These are phyloP conservation scores for Euschistus heros DNA, from an alignment of 1,140 invertebrate species.

Conservation along the genomic window DNA sequence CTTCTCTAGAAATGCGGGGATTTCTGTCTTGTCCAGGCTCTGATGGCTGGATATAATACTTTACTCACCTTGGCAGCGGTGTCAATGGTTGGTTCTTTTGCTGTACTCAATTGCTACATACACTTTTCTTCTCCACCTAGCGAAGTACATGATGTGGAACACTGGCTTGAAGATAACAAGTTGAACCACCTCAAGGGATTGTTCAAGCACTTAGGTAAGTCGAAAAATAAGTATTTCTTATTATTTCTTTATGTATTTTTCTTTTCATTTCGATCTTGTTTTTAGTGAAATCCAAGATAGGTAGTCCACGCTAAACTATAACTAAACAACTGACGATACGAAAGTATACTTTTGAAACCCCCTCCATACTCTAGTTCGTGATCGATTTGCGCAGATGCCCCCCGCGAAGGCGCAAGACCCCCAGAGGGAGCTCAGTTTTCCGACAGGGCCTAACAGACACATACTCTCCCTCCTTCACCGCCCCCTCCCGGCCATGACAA, in stretches of 20 bases:
- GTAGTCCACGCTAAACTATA: no score
- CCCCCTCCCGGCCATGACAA: conserved; percentile 16
- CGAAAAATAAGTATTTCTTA: no score
- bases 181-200: conserved; percentile 52
- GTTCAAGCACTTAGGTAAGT: conserved; percentile 58
- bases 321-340: no score
- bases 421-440: conserved; percentile 3
- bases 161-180: conserved; percentile 59
- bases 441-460: conserved; percentile 12
- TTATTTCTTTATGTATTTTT: no score
- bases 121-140: conserved; percentile 29
- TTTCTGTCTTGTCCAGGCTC: no score
- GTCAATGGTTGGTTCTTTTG: neutral
- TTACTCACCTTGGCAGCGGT: conserved; percentile 9
- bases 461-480: conserved; percentile 7
- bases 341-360: no score
- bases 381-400: neutral
- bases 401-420: neutral
- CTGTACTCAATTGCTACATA: neutral
- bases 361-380: no score
- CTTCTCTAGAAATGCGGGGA: no score
- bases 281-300: no score
- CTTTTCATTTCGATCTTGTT: no score
- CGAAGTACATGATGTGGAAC: conserved; percentile 48
- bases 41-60: conserved; percentile 18